A percentile compares a stretch with the other conserved stretches of the same genome.
These are phyloP conservation scores for Eristalis intricaria DNA, from an alignment of 2,888 invertebrate species.

Conservation along the genomic window DNA sequence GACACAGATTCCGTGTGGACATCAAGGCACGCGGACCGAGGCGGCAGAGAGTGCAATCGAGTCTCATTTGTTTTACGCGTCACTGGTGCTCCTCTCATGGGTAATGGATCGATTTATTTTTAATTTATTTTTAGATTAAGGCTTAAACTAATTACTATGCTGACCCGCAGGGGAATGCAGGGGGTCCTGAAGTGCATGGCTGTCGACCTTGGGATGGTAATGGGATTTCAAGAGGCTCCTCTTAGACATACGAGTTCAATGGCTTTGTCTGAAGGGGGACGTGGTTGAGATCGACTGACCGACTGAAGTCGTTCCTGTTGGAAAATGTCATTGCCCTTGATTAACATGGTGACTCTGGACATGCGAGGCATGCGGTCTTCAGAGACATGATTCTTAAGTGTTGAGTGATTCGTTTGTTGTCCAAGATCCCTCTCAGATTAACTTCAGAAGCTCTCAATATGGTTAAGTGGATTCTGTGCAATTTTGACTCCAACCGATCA, in stretches of 20 bases:
- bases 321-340: too few species aligned
- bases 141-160: not conserved
- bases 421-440: too few species aligned
- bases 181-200: not conserved
- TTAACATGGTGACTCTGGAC: too few species aligned
- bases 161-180: not conserved
- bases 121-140: slow-evolving; percentile 8
- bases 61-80: slow-evolving; percentile 36
- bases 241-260: not conserved
- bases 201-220: not conserved
- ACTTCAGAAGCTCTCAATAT: too few species aligned
- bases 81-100: slow-evolving; percentile 47
- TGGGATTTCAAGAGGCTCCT: not conserved
- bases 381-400: too few species aligned
- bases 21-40: slow-evolving; percentile 17
- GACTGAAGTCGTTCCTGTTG: too few species aligned
- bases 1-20: slow-evolving; percentile 51
- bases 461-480: too few species aligned
- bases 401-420: too few species aligned
- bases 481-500: too few species aligned
- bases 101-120: slow-evolving; percentile 48
- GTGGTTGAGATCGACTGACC: too few species aligned
- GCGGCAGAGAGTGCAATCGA: slow-evolving; percentile 36
- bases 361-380: too few species aligned
- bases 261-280: not conserved